Conservation (phyloP, 2,113 vertebrate species). For the Mus spicilegus region DNA sequence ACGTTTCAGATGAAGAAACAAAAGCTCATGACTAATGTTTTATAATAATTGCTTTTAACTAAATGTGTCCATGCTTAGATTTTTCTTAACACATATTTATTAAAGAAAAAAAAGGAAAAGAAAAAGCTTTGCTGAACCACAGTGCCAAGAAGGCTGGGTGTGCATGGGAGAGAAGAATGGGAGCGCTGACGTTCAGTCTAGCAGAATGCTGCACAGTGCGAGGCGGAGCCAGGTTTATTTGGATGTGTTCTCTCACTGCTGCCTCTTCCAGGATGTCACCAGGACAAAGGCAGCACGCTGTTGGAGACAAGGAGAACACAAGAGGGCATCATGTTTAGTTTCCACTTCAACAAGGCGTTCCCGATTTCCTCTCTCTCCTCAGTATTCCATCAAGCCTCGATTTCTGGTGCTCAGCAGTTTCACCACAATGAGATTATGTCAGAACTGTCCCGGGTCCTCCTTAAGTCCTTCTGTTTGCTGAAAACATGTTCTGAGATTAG, state of each 20-base stretch:
- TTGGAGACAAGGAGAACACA: not conserved
- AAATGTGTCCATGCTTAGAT: slow-evolving; percentile 49
- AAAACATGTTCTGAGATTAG: not conserved
- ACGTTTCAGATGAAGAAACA: slow-evolving; percentile 3
- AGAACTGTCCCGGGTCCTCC: not conserved
- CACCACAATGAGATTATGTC: slow-evolving; percentile 32
- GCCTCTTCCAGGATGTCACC: not conserved
- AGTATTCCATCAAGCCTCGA: too few relatives aligned
- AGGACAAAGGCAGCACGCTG: not conserved
- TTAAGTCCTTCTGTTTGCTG: slow-evolving; percentile 2
- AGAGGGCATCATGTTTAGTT: not conserved
- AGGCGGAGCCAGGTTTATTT: not conserved
- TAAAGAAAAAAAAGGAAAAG: not conserved
- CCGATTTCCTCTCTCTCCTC: not conserved
- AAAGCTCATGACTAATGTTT: slow-evolving; percentile 60
- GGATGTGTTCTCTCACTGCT: not conserved
- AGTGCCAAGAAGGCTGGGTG: slow-evolving; percentile 8
- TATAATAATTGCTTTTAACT: slow-evolving; percentile 69
- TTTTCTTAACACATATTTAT: slow-evolving; percentile 43
- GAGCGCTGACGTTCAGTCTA: slow-evolving; percentile 43
- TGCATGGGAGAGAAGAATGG: slow-evolving; percentile 8
- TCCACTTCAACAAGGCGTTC: not conserved
- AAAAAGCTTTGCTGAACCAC: slow-evolving; percentile 42
- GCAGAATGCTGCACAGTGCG: not conserved
- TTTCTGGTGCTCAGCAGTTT: not conserved